Evolutionary conservation across 2,797 vertebrate species (phyloP), one percentile per base, ranked within the genome.

Genomic region (Myripristis jacobus): DNA sequence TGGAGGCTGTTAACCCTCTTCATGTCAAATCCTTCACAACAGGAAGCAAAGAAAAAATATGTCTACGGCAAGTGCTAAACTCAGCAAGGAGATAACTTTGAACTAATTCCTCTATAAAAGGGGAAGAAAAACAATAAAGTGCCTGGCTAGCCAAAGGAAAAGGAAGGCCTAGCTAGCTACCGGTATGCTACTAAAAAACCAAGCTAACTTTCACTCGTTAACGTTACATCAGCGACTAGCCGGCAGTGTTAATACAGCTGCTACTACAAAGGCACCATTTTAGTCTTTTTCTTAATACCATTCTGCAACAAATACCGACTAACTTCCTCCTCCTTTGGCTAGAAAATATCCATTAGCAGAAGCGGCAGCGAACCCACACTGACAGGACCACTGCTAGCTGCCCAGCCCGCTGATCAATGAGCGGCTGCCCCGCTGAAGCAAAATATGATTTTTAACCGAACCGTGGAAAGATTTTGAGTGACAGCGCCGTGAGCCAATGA

Each of bases 1-100:
- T 94, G 92, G 16, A 93, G 83, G 75, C 90, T 93, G 84, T 88
- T 90, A 0, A 87, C 85, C 2, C 87, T 82, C 87, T 92, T 94
- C 94, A 94, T 94, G 2, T 82, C 74, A 19, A 27, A 3, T 60
- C 7, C n/a, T 64, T 54, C 44, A 24, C 55, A 31, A 31, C 47
- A 34, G 31, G 9, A 11, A 61, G 21, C 29, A 68, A 58, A 51
- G 1, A 0, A 5, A 0, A 3, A 72, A 64, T 60, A 47, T 48
- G n/a, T n/a, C n/a, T 7, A 3, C 9, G 48, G 55, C 52, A 34
- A 58, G 21, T 3, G 10, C 12, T 19, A 71, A 31, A 34, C 55
- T 48, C 80, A 53, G 13, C 36, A 73, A 63, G 41, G 22, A 41
- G 44, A 54, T 6, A 22, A n/a, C n/a, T n/a, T n/a, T n/a, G 7